These are phyloP conservation scores for Crematogaster levior DNA, from an alignment of 2,888 invertebrate species.

Conservation along the genomic window DNA sequence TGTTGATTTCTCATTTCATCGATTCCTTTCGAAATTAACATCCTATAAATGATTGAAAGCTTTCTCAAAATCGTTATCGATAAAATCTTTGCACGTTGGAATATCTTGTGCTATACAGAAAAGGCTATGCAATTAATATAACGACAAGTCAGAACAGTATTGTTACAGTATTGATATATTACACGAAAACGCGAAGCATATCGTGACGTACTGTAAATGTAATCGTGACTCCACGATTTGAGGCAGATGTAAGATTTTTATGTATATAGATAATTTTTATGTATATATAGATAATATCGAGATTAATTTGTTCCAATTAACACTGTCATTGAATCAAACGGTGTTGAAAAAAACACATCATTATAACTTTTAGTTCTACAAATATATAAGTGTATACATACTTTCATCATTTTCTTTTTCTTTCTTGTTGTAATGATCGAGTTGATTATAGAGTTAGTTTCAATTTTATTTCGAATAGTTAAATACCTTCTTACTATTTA, in stretches of 20 bases:
- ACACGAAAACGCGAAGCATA: background rate
- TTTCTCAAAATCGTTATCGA: background rate
- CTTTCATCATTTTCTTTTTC: background rate
- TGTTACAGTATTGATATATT: background rate
- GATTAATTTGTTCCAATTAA: background rate
- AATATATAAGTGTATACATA: background rate
- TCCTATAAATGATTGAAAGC: background rate
- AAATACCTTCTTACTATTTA: background rate
- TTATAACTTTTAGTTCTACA: background rate
- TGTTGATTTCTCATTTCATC: background rate
- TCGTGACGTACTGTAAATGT: too few species aligned
- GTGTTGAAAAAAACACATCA: background rate
- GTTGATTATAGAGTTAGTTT: too few species aligned
- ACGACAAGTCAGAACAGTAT: slow-evolving; percentile 26
- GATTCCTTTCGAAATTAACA: background rate
- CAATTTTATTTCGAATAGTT: background rate
- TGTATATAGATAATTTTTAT: too few species aligned
- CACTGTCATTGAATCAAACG: background rate
- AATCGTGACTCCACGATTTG: background rate
- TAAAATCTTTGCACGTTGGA: background rate
- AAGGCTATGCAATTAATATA: background rate
- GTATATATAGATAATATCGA: background rate
- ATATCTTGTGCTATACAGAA: background rate
- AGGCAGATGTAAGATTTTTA: background rate
- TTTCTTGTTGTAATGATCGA: background rate